Conservation (phyloP, 2,113 vertebrate species). For the Poeciliopsis prolifica region DNA sequence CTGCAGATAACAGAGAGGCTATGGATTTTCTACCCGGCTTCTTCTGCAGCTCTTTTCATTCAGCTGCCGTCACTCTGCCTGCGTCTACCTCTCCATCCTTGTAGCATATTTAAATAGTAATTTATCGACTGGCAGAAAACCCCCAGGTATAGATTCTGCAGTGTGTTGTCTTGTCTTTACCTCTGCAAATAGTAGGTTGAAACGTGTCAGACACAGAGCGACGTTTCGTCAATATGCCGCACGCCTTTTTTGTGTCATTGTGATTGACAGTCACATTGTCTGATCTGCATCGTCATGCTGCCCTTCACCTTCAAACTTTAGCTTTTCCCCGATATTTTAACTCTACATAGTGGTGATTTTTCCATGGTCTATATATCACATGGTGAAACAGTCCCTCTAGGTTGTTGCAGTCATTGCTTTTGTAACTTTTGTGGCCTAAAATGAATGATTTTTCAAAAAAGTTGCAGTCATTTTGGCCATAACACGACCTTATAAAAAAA, state of each 20-base stretch:
- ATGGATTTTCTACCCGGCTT: conserved; percentile 73
- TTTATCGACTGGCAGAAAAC: conserved; percentile 38
- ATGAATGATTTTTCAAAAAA: too few species aligned
- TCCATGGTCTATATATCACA: neutral
- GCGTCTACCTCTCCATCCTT: conserved; percentile 32
- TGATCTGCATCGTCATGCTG: conserved; percentile 55
- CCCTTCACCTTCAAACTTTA: conserved; percentile 31
- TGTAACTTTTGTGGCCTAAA: too few species aligned
- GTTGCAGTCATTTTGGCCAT: too few species aligned
- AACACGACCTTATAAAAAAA: too few species aligned
- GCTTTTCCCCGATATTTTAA: conserved; percentile 24
- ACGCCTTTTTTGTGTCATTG: conserved; percentile 19
- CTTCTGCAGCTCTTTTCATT: conserved; percentile 47
- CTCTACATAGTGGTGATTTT: neutral
- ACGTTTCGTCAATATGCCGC: conserved; percentile 67
- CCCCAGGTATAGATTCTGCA: conserved; percentile 5
- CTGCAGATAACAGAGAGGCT: conserved; percentile 69
- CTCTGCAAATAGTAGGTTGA: conserved; percentile 53
- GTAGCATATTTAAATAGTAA: conserved; percentile 41
- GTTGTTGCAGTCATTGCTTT: too few species aligned
- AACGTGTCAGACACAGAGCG: conserved; percentile 55
- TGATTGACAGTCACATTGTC: conserved; percentile 35
- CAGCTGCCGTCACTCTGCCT: conserved; percentile 35
- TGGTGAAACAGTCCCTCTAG: too few species aligned
- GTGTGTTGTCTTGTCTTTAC: conserved; percentile 40